Base-by-base conservation (phyloP, 2,888 invertebrate genomes). In the Cosmia trapezina region DNA sequence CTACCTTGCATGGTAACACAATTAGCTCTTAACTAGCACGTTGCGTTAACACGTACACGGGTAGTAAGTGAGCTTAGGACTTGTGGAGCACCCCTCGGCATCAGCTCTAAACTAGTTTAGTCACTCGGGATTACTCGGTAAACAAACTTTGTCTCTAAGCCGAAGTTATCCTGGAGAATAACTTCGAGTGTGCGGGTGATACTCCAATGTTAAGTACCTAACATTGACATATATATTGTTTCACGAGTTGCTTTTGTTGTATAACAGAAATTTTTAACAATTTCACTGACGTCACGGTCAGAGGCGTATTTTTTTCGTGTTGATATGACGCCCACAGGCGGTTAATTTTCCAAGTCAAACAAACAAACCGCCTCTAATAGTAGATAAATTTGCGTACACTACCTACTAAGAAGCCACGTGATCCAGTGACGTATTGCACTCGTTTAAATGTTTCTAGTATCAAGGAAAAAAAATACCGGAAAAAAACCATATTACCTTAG, bases 71-170 rank as follows among this genome's bases (percentile, higher is more conserved):
- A 81, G 56, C 37, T 47, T 45, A 37, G 37, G 54, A 51, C 49
- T 75, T 59, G 41, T 28, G 45, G 41, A 69, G 22, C 51, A 37
- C 51, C 73, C 62, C 67, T 67, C 49, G 63, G 68, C 53, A 66
- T 72, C 67, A 73, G 67, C 70, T 67, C 73, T 80, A 73, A 83
- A 85, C 81, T 83, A 85, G 77, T 83, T 85, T 81, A 81, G 82
- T 74, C 78, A 73, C 73, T 76, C 62, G 73, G 83, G 81, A 83
- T 86, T 85, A 83, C 79, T 73, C 76, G 57, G 67, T 73, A 81
- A 74, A 82, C 72, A 74, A 87, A 87, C 81, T 87, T 88, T 71
- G 76, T 73, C 81, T 45, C 57, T 80, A 79, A 84, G 73, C 70
- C 64, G 37, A 37, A 53, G 63, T 63, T 53, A 63, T 72, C 37